Conservation (phyloP, 2,113 vertebrate species). For the Cisticola juncidis region DNA sequence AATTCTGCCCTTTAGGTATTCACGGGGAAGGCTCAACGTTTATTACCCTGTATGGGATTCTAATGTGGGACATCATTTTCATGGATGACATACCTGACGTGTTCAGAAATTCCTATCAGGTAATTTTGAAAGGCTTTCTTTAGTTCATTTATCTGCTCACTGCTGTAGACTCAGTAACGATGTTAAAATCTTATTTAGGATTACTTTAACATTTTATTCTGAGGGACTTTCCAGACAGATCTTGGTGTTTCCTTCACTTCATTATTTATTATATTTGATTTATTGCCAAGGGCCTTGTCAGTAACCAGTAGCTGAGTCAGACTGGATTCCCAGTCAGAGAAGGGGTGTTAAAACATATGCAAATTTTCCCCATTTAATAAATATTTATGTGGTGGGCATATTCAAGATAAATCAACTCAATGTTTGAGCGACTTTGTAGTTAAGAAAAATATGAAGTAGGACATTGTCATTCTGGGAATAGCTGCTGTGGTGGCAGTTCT, state of each 20-base stretch:
- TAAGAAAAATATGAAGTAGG: neutral
- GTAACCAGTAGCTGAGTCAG: neutral
- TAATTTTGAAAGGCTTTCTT: constrained; percentile 31
- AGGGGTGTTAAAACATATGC: neutral
- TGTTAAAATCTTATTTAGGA: neutral
- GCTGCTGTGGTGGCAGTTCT: neutral
- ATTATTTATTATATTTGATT: neutral
- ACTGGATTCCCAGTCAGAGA: neutral
- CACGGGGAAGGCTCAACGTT: constrained; percentile 96
- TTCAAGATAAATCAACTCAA: neutral
- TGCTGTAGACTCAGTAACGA: neutral
- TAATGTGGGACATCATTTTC: constrained; percentile 93
- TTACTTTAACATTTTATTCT: neutral
- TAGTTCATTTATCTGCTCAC: neutral
- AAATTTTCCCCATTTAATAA: neutral
- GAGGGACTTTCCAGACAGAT: neutral
- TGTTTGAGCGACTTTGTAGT: neutral
- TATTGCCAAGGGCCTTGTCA: neutral
- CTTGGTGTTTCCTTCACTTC: neutral
- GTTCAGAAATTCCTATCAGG: constrained; percentile 92
- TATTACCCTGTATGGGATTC: constrained; percentile 84
- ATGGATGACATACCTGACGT: constrained; percentile 87
- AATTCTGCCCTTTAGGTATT: constrained; percentile 78
- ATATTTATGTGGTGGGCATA: neutral
- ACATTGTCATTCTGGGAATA: neutral